phyloP scores from a whole-genome alignment of 2,113 vertebrate genomes.

The Odocoileus virginianus region DNA sequence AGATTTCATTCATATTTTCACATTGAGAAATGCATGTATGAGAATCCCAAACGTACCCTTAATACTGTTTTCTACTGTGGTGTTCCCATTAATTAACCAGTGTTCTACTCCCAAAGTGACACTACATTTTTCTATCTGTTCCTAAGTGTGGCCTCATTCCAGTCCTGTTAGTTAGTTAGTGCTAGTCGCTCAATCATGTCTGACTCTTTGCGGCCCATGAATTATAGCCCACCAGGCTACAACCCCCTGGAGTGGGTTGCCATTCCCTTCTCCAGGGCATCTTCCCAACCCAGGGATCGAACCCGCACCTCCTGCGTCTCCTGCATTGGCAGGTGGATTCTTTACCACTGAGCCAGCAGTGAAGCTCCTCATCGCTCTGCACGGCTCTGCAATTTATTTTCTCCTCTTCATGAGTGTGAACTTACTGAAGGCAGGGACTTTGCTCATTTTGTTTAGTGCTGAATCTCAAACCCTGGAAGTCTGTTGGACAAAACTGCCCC shows the following conservation, averaged over 20 bases:
- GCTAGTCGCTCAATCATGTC: background rate
- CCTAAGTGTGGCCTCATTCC: background rate
- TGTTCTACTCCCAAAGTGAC: background rate
- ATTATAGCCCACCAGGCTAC: background rate
- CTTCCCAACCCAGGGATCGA: background rate
- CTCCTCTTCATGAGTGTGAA: background rate
- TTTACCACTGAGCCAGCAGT: background rate
- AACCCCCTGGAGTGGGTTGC: background rate
- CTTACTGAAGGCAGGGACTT: background rate
- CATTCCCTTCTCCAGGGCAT: background rate
- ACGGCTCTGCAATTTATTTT: background rate
- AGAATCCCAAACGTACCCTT: background rate
- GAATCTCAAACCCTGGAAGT: background rate
- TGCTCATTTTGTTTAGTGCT: background rate
- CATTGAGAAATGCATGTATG: background rate
- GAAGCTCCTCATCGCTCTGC: background rate
- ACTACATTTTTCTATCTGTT: background rate
- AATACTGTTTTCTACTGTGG: no score
- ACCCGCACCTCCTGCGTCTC: rapidly evolving
- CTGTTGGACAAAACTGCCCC: background rate
- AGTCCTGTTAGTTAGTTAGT: background rate
- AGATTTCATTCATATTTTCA: background rate
- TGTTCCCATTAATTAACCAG: background rate
- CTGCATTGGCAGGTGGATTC: background rate
- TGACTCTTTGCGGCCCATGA: background rate